Conservation (phyloP, 2,113 vertebrate genomes). For the Upupa epops region DNA sequence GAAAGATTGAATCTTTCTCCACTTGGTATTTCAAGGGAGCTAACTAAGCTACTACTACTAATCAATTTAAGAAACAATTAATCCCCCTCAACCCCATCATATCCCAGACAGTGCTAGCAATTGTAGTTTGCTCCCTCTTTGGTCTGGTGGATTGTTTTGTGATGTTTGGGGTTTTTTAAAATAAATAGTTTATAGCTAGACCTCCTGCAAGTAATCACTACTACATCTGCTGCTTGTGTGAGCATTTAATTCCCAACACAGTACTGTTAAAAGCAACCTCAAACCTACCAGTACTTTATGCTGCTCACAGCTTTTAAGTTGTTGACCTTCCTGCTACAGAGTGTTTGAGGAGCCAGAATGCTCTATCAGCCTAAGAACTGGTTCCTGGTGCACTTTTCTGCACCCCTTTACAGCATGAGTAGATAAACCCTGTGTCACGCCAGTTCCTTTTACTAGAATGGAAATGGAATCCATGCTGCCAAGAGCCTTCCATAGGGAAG, state of each 20-base stretch:
- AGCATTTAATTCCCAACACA: neutral
- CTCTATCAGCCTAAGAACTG: neutral
- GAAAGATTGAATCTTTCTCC: neutral
- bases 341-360: neutral
- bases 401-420: neutral
- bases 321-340: neutral
- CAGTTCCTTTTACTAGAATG: neutral
- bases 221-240: neutral
- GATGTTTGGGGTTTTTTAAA: neutral
- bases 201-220: neutral
- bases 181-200: neutral
- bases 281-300: neutral
- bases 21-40: neutral
- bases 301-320: neutral
- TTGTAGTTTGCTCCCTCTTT: neutral
- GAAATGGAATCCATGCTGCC: neutral
- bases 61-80: neutral
- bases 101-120: neutral
- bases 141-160: neutral
- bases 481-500: neutral
- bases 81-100: neutral
- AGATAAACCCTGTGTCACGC: neutral
- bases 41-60: neutral
- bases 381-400: neutral
- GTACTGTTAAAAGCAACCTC: neutral